Evolutionary conservation across 2,888 invertebrate species (phyloP).

Genomic region (Ephialtes manifestator): DNA sequence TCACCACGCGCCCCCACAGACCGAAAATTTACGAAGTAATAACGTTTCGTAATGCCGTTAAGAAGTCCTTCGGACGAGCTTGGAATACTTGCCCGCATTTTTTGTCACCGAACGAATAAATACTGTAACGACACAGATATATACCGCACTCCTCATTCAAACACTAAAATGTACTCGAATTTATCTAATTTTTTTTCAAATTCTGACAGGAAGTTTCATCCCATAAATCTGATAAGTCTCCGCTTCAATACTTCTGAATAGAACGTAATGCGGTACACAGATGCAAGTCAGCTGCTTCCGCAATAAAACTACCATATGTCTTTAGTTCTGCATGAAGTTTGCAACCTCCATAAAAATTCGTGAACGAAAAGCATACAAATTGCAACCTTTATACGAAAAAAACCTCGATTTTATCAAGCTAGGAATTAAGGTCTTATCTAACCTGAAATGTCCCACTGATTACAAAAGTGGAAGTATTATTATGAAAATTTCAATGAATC

Average conservation of each 20-base stretch:
- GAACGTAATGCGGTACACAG: background rate
- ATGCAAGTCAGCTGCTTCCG: slow-evolving; percentile 24
- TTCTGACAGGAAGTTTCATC: background rate
- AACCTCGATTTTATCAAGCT: too few relatives aligned
- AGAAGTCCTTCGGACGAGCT: slow-evolving; percentile 55
- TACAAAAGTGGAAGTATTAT: too few relatives aligned
- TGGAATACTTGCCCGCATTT: slow-evolving; percentile 51
- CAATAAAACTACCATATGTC: background rate
- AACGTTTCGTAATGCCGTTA: slow-evolving; percentile 69
- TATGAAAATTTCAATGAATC: too few relatives aligned
- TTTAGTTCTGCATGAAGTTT: slow-evolving; percentile 7
- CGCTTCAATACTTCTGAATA: background rate
- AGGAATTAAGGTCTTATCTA: too few relatives aligned
- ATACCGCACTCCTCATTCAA: background rate
- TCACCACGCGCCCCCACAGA: slow-evolving; percentile 57
- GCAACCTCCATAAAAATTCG: slow-evolving; percentile 23
- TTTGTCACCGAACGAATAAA: slow-evolving; percentile 22
- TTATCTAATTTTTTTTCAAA: background rate
- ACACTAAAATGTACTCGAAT: background rate
- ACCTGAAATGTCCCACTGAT: too few relatives aligned
- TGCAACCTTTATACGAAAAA: too few relatives aligned
- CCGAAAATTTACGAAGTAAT: slow-evolving; percentile 70
- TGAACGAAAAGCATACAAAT: too few relatives aligned
- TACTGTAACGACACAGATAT: background rate
- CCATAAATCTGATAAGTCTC: background rate